These are phyloP conservation scores for Heliconius cydno DNA, from an alignment of 2,888 invertebrate genomes.

Conservation along the genomic window DNA sequence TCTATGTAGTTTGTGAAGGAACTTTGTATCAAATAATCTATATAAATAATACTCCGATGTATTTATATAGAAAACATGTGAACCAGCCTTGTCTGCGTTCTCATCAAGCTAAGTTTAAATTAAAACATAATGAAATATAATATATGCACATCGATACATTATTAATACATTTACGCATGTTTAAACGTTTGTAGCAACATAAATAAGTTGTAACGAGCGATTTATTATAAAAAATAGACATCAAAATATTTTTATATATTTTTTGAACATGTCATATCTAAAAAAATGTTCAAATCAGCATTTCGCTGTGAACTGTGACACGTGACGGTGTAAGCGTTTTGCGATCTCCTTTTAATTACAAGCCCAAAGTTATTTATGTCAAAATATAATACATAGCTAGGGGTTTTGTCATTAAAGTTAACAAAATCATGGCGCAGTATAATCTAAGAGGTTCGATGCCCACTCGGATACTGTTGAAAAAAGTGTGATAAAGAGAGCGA, in stretches of 20 bases:
- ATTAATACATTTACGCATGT: too few species aligned
- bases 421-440: too few species aligned
- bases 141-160: too few species aligned
- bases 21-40: not conserved
- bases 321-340: not conserved
- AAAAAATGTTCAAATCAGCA: not conserved
- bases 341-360: conserved; percentile 10
- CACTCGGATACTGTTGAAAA: not conserved
- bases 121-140: too few species aligned
- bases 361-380: not conserved
- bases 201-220: not conserved
- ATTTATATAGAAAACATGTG: not conserved
- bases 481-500: not conserved
- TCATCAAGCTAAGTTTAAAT: too few species aligned
- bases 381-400: not conserved
- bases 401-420: too few species aligned
- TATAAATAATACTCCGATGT: not conserved
- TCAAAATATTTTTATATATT: not conserved
- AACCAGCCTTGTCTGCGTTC: too few species aligned
- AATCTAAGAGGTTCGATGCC: too few species aligned
- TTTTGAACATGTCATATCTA: not conserved
- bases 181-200: too few species aligned
- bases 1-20: not conserved
- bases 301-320: conserved; percentile 1
- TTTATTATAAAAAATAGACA: not conserved